Conservation (phyloP, 2,113 vertebrate species). For the Crypturellus undulatus region DNA sequence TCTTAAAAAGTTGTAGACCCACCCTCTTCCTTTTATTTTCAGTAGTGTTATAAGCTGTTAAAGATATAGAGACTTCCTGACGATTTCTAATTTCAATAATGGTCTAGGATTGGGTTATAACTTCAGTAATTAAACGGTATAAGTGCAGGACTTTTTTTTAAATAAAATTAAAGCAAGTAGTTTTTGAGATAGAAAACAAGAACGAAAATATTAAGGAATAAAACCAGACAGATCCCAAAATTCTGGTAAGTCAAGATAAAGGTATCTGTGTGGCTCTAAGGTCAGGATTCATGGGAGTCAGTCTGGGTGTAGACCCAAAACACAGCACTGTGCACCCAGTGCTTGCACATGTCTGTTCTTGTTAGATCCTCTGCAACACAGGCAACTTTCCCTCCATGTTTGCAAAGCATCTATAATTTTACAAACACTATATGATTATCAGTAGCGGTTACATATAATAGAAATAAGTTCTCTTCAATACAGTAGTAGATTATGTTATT, state of each 20-base stretch:
- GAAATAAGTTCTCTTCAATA: neutral
- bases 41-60: neutral
- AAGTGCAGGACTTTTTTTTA: neutral
- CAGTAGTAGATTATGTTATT: neutral
- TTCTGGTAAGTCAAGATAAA: neutral
- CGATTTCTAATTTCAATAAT: neutral
- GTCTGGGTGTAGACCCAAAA: neutral
- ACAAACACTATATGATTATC: fast-evolving
- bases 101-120: neutral
- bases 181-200: neutral
- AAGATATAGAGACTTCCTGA: neutral
- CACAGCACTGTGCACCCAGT: fast-evolving
- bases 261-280: neutral
- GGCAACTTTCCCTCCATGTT: neutral
- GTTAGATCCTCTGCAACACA: fast-evolving
- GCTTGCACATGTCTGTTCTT: neutral
- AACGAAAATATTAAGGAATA: neutral
- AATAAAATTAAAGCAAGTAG: neutral
- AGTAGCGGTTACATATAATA: neutral
- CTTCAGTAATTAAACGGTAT: neutral
- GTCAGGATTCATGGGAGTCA: fast-evolving
- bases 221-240: neutral
- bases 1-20: neutral
- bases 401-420: neutral
- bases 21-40: too few species aligned